These are phyloP conservation scores for Eleginops maclovinus DNA, from an alignment of 2,113 vertebrate genomes.

Conservation along the genomic window DNA sequence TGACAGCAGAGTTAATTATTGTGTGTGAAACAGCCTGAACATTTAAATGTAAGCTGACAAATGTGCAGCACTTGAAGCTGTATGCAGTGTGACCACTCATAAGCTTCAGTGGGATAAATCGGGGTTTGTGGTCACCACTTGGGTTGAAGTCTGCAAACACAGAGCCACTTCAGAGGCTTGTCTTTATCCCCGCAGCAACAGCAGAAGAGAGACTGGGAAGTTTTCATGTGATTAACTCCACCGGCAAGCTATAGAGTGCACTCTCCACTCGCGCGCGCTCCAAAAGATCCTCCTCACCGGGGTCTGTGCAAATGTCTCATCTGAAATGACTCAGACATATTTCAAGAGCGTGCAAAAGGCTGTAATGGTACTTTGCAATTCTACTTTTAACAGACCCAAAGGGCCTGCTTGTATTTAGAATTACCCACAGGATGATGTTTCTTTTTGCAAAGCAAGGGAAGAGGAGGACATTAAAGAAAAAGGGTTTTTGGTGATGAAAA, in stretches of 20 bases:
- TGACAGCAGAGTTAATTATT: conserved; percentile 51
- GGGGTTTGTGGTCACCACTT: conserved; percentile 64
- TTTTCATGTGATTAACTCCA: conserved; percentile 69
- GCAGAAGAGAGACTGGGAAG: conserved; percentile 50
- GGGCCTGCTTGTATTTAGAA: conserved; percentile 38
- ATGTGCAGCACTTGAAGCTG: conserved; percentile 46
- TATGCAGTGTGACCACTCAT: conserved; percentile 45
- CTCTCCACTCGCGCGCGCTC: conserved; percentile 46
- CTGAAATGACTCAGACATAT: conserved; percentile 72
- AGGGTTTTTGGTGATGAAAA: conserved; percentile 47
- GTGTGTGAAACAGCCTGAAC: conserved; percentile 41
- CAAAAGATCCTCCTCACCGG: conserved; percentile 52
- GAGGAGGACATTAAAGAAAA: conserved; percentile 10
- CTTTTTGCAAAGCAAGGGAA: conserved; percentile 12
- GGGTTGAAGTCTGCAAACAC: conserved; percentile 67
- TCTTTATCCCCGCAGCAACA: conserved; percentile 64
- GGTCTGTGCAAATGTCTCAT: conserved; percentile 64
- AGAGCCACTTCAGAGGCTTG: conserved; percentile 68
- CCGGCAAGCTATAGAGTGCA: conserved; percentile 44
- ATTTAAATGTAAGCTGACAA: conserved; percentile 55
- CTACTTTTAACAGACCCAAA: conserved; percentile 63
- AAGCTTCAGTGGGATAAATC: conserved; percentile 62
- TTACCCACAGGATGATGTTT: conserved; percentile 48
- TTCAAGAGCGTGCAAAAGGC: conserved; percentile 55
- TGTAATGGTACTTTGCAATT: conserved; percentile 52